Evolutionary conservation across 2,113 vertebrate genomes (phyloP), one percentile per base, ranked within the genome.

Genomic region (Morone saxatilis): DNA sequence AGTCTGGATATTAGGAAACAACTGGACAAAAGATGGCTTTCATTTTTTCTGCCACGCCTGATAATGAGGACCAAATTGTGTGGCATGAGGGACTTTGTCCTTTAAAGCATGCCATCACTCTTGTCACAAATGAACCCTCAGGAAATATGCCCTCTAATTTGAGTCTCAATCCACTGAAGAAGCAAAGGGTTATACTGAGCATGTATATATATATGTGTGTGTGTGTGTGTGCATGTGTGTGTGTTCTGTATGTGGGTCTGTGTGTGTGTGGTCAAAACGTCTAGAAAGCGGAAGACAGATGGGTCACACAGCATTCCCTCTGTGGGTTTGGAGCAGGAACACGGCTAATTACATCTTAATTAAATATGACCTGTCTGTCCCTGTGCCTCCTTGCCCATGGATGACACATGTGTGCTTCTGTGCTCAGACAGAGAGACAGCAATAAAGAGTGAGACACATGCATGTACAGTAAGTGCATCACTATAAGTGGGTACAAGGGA

Each of bases 271-370:
- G 76, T 71, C 73, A 50, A 59, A 76, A 48, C 6, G n/a, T 83
- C 48, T 31, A 68, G 56, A 76, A 76, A 74, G 69, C 59, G 41
- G 65, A 63, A 83, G 85, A 92, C 91, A 94, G 93, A 93, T 91
- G 89, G 92, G 89, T 87, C 81, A 84, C 79, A 71, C 85, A 75
- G 78, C 60, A 72, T 60, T 87, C 53, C 63, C 90, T 89, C 83
- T 59, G 78, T 91, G 89, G 86, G 68, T 88, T 65, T 78, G 85
- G 76, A 87, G 80, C 86, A 80, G 81, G 88, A 90, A 76, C 80
- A 73, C 7, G 41, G 84, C 86, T 93, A 93, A 93, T 93, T 91
- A 90, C 83, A 73, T 89, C 87, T 93, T 92, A 90, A 94, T 94
- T 94, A 94, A 88, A 92, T 81, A 92, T 88, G 89, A 94, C 89